Conservation (phyloP, 1,140 invertebrate species). For the Micrasema longulum region DNA sequence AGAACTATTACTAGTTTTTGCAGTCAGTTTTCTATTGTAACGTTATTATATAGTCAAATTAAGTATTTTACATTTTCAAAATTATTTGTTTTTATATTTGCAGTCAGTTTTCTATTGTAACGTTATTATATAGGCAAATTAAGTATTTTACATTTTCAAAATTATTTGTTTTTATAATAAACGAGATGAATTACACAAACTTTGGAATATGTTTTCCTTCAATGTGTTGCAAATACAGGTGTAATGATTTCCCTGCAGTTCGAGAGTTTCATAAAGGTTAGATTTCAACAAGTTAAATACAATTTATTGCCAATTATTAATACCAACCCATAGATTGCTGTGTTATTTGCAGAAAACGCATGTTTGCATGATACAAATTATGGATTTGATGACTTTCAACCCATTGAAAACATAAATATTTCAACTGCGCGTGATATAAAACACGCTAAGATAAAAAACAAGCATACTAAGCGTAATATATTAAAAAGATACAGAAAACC, state of each 20-base stretch:
- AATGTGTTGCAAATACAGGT: slow-evolving; percentile 19
- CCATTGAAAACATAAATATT: not conserved
- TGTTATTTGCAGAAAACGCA: too few species aligned
- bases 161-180: not conserved
- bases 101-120: too few species aligned
- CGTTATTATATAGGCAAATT: too few species aligned
- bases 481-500: not conserved
- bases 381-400: too few species aligned
- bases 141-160: too few species aligned
- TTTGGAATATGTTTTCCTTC: not conserved
- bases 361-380: too few species aligned
- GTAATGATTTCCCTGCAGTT: not conserved
- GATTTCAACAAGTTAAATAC: too few species aligned
- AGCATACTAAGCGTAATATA: not conserved
- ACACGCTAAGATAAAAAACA: not conserved
- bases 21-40: too few species aligned
- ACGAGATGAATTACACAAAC: not conserved
- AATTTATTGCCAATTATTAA: not conserved
- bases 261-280: slow-evolving; percentile 16
- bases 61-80: too few species aligned
- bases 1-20: too few species aligned
- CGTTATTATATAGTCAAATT: too few species aligned
- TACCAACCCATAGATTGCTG: too few species aligned
- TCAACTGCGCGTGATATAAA: not conserved
- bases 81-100: not conserved